A percentile compares a stretch with the other conserved stretches of the same genome.
phyloP scores from a whole-genome alignment of 2,797 vertebrate species.

The Schizopygopsis pylzovi region DNA sequence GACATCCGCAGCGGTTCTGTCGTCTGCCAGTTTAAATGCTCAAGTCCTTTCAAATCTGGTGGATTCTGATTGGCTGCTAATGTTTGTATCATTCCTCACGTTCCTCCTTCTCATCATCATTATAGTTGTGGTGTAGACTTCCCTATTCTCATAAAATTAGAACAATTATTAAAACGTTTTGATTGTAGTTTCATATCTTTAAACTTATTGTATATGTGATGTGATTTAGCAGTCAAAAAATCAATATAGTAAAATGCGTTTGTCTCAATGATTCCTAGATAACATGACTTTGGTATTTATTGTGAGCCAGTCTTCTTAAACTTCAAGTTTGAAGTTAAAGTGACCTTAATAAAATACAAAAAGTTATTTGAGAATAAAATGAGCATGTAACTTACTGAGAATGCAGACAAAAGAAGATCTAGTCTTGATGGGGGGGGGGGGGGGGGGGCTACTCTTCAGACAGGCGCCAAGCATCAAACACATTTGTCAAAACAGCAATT shows the following conservation, averaged over 20 bases:
- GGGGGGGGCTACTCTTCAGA: not conserved
- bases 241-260: not conserved
- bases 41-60: too few species aligned
- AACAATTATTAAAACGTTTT: not conserved
- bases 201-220: not conserved
- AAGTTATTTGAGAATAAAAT: not conserved
- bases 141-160: not conserved
- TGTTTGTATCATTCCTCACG: not conserved
- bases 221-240: not conserved
- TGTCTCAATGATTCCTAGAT: not conserved
- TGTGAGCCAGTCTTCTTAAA: not conserved
- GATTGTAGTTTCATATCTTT: not conserved
- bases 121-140: not conserved
- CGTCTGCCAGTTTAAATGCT: not conserved
- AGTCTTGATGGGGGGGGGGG: not conserved
- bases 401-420: constrained; percentile 8
- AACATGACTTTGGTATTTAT: not conserved
- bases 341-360: not conserved
- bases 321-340: not conserved
- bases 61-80: not conserved
- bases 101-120: too few species aligned
- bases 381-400: constrained; percentile 10
- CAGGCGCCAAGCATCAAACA: not conserved
- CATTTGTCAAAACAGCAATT: constrained; percentile 44
- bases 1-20: not conserved